Evolutionary conservation across 35 echinoderm and acorn worm genomes (phyloP).

Genomic region (Strongylocentrotus purpuratus): DNA sequence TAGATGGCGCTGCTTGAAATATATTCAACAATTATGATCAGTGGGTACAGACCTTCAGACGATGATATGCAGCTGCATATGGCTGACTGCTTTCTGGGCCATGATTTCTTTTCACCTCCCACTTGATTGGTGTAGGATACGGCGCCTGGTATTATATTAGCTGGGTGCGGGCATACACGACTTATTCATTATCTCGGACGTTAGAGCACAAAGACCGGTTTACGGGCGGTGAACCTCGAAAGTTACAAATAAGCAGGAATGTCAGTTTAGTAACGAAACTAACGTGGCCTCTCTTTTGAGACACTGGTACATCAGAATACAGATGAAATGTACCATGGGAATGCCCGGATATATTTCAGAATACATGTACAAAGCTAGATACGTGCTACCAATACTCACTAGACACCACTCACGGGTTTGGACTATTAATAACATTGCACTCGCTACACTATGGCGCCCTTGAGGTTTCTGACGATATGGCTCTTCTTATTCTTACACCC

Average conservation of each 20-base stretch:
- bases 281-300: not conserved
- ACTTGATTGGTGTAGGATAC: not conserved
- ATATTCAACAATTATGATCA: not conserved
- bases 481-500: not conserved
- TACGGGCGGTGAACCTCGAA: not conserved
- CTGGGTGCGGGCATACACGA: not conserved
- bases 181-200: not conserved
- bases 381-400: no score
- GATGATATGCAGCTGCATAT: not conserved
- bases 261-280: not conserved
- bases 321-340: not conserved
- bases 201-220: not conserved
- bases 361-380: not conserved
- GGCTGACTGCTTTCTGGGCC: not conserved
- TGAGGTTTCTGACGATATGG: not conserved
- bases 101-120: not conserved
- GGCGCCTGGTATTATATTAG: not conserved
- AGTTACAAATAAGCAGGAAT: not conserved
- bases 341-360: not conserved
- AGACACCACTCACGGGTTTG: not conserved
- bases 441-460: not conserved
- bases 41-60: not conserved
- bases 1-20: no score
- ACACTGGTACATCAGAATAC: not conserved
- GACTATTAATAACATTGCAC: not conserved